Evolutionary conservation across 2,888 invertebrate genomes (phyloP).

Genomic region (Euphydryas editha): DNA sequence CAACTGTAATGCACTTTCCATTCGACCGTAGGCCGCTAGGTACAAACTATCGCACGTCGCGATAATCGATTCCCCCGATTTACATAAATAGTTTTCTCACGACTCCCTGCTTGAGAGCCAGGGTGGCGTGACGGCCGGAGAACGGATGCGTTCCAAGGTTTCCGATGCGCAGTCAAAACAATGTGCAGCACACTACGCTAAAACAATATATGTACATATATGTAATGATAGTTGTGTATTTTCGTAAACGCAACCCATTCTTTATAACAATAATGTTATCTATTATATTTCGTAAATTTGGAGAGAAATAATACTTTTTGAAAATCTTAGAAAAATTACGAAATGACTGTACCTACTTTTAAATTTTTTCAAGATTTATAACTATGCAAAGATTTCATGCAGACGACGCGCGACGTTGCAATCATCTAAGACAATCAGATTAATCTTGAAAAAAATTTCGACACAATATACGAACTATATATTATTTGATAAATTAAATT

Average conservation of each 20-base stretch:
- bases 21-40: constrained; percentile 53
- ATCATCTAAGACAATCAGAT: no score
- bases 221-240: not conserved
- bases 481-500: no score
- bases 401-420: no score
- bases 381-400: no score
- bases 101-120: constrained; percentile 70
- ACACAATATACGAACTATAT: no score
- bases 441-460: no score
- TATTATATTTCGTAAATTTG: not conserved
- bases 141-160: constrained; percentile 73
- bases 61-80: constrained; percentile 78
- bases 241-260: not conserved
- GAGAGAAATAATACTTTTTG: no score
- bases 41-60: constrained; percentile 56
- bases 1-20: constrained; percentile 75
- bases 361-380: no score
- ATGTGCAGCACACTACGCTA: constrained; percentile 14
- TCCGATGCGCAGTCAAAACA: constrained; percentile 43
- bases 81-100: constrained; percentile 79
- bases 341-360: no score
- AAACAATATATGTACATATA: constrained; percentile 9
- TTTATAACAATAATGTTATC: not conserved
- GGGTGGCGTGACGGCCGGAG: constrained; percentile 69
- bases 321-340: no score